These are phyloP conservation scores for Drosophila paulistorum DNA, from an alignment of 1,140 invertebrate species.

Conservation along the genomic window DNA sequence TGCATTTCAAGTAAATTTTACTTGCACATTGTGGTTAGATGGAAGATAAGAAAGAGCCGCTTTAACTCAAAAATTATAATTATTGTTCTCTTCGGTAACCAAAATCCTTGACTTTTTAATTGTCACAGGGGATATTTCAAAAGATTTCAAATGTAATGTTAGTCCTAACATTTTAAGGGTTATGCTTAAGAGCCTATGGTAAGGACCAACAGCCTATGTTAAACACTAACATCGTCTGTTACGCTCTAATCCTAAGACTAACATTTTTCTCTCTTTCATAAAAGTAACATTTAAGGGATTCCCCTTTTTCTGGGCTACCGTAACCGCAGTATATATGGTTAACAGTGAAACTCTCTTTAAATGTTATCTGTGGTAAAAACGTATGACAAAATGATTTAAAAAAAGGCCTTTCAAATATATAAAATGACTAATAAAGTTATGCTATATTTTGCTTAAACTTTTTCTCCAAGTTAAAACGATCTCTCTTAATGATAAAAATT, in stretches of 20 bases:
- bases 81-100: not conserved
- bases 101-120: conserved; percentile 7
- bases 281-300: not conserved
- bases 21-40: conserved; percentile 8
- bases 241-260: not conserved
- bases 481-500: too few species aligned
- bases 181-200: too few species aligned
- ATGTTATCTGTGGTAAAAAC: not conserved
- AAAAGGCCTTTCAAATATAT: too few species aligned
- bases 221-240: not conserved
- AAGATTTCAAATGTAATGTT: not conserved
- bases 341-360: not conserved
- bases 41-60: not conserved
- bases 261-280: conserved; percentile 10
- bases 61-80: not conserved
- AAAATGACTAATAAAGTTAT: too few species aligned
- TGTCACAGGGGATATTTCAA: not conserved
- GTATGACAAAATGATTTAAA: not conserved
- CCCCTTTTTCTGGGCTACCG: too few species aligned
- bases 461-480: too few species aligned
- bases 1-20: conserved; percentile 23
- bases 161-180: too few species aligned
- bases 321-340: not conserved
- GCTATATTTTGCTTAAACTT: too few species aligned
- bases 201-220: too few species aligned